Percentiles rank a stretch among this genome's conserved stretches.
These are phyloP conservation scores for Leptopterna dolabrata DNA, from an alignment of 2,888 invertebrate species.

Conservation along the genomic window DNA sequence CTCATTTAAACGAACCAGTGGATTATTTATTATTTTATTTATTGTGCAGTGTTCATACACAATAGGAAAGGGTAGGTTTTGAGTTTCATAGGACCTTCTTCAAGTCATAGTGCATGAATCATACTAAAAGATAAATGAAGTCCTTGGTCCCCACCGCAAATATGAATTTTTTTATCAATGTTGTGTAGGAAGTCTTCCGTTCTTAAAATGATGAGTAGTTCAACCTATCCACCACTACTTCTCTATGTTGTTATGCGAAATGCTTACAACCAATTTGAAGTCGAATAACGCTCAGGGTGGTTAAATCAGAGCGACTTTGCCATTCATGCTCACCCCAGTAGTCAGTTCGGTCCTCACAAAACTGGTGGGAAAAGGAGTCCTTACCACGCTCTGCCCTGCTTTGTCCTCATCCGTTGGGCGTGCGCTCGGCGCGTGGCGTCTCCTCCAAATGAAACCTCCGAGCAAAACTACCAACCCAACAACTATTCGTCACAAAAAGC, in stretches of 20 bases:
- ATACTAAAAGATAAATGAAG: too few species aligned
- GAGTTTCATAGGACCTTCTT: too few species aligned
- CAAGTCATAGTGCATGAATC: too few species aligned
- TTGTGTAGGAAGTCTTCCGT: too few species aligned
- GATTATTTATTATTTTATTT: too few species aligned
- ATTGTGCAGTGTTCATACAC: too few species aligned
- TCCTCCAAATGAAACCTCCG: background rate
- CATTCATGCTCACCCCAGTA: background rate
- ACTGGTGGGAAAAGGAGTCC: background rate
- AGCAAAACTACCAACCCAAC: background rate
- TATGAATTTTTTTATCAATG: too few species aligned
- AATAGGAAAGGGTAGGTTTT: too few species aligned
- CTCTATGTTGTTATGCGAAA: background rate
- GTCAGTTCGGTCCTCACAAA: background rate
- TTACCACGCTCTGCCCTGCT: background rate
- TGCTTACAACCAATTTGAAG: background rate
- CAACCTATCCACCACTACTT: too few species aligned
- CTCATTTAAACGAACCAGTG: too few species aligned
- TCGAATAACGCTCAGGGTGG: background rate
- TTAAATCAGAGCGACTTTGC: background rate
- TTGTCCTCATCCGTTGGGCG: background rate
- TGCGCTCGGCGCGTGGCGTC: background rate
- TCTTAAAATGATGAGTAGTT: too few species aligned
- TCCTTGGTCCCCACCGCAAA: too few species aligned
- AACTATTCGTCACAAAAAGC: background rate